Base-by-base conservation (phyloP, 2,797 vertebrate genomes). In the Rhinatrema bivittatum region DNA sequence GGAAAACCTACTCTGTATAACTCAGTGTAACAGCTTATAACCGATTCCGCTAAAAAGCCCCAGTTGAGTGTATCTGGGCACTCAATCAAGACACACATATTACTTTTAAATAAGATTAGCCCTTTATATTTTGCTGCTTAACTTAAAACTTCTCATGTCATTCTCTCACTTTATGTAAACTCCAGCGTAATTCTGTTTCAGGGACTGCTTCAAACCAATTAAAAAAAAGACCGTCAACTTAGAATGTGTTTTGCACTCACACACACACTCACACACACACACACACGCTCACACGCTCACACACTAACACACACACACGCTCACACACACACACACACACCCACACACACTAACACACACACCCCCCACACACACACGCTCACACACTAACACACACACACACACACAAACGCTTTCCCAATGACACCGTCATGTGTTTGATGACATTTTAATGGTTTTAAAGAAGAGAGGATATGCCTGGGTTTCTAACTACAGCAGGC, bases 31-130 rank as follows among this genome's bases (percentile, higher is more conserved):
- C 76, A 78, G 70, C 68, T 74, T 65, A 74, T 69, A 76, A 76
- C 68, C 68, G 64, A 76, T 75, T 73, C 75, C 74, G 74, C 64
- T 74, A 76, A 82, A 82, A 73, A 63, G 70, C 78, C 76, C 82
- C 81, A 80, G 80, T 60, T 79, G 81, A 87, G 62, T 53, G 56
- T 74, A 82, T 75, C 78, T 73, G 74, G 76, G 81, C 79, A 76
- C 77, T 81, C 74, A 78, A 85, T 83, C 81, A 84, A 79, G 74
- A 82, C 74, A 74, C 76, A 79, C 78, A 80, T 78, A 84, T 81
- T 86, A 81, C 70, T 79, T 82, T 86, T 81, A 87, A 82, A 84
- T 85, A 80, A 76, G 82, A 82, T 87, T 79, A 84, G 74, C 74
- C n/a, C 72, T 82, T 81, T 86, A 76, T 84, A 84, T 84, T 78